phyloP scores from a whole-genome alignment of 1,140 invertebrate genomes.

The Vanessa atalanta region DNA sequence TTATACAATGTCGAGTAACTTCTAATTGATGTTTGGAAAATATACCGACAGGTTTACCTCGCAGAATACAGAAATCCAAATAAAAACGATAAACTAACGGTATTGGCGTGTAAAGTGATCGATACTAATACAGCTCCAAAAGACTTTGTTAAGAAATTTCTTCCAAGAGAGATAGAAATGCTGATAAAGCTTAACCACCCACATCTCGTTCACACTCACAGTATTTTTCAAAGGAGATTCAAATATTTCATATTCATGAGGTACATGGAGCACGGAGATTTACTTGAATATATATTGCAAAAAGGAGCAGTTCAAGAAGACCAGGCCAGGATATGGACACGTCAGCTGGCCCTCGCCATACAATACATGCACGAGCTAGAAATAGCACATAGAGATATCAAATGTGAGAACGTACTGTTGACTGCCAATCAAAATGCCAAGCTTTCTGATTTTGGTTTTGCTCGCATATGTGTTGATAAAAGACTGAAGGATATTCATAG shows the following conservation, averaged over 20 bases:
- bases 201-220: conserved; percentile 86
- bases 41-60: conserved; percentile 61
- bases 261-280: conserved; percentile 85
- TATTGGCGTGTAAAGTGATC: conserved; percentile 87
- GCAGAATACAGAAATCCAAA: conserved; percentile 71
- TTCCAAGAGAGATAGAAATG: conserved; percentile 88
- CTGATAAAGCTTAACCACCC: conserved; percentile 87
- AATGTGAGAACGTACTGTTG: conserved; percentile 90
- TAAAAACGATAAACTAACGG: conserved; percentile 63
- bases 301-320: conserved; percentile 83
- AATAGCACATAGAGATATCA: conserved; percentile 88
- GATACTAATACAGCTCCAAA: conserved; percentile 85
- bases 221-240: conserved; percentile 84
- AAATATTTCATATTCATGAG: conserved; percentile 88
- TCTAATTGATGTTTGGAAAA: conserved; percentile 12
- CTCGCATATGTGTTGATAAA: conserved; percentile 79
- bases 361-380: conserved; percentile 88
- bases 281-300: conserved; percentile 83
- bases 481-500: conserved; percentile 81
- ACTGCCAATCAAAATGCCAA: conserved; percentile 87
- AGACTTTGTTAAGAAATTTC: conserved; percentile 88
- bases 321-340: conserved; percentile 85
- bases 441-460: conserved; percentile 91
- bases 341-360: conserved; percentile 84
- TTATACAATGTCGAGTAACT: not conserved